Evolutionary conservation across 92 coral and sea anemone genomes (phyloP).

Genomic region (Plumapathes pennacea): DNA sequence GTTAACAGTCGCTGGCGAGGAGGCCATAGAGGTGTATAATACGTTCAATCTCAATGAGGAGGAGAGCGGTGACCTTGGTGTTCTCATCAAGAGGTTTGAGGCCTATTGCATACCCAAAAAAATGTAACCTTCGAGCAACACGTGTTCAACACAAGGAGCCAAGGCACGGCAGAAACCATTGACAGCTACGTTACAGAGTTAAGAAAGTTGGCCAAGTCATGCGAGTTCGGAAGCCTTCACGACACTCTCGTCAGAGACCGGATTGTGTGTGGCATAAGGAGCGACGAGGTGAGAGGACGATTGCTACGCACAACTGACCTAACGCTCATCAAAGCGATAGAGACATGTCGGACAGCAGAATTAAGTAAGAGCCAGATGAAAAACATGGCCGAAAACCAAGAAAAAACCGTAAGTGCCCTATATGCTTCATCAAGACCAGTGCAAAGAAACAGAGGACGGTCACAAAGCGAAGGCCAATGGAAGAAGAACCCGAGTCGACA

Average conservation of each 20-base stretch:
- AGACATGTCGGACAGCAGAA: neutral
- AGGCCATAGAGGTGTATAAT: slow-evolving; percentile 20
- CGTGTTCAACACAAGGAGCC: slow-evolving; percentile 27
- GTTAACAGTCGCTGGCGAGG: slow-evolving; percentile 12
- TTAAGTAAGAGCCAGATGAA: neutral
- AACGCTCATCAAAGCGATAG: neutral
- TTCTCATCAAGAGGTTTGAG: slow-evolving; percentile 10
- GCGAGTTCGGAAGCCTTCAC: slow-evolving; percentile 2
- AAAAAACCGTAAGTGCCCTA: neutral
- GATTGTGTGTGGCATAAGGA: slow-evolving; percentile 8
- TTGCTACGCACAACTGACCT: neutral
- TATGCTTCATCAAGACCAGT: too few relatives aligned
- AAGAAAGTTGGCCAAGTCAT: slow-evolving; percentile 2
- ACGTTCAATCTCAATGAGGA: slow-evolving; percentile 14
- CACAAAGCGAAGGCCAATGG: too few relatives aligned
- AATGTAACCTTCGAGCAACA: slow-evolving; percentile 32
- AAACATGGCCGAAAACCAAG: neutral
- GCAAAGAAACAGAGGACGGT: too few relatives aligned
- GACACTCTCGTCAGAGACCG: slow-evolving; percentile 5
- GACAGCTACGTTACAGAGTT: slow-evolving; percentile 36
- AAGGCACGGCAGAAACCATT: slow-evolving; percentile 9
- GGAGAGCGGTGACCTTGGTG: slow-evolving; percentile 8
- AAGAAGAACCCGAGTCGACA: too few relatives aligned
- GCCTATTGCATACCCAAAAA: slow-evolving; percentile 20
- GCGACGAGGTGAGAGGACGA: slow-evolving; percentile 2